These are phyloP conservation scores for Himalopsyche anomala DNA, from an alignment of 2,888 invertebrate species.

Conservation along the genomic window DNA sequence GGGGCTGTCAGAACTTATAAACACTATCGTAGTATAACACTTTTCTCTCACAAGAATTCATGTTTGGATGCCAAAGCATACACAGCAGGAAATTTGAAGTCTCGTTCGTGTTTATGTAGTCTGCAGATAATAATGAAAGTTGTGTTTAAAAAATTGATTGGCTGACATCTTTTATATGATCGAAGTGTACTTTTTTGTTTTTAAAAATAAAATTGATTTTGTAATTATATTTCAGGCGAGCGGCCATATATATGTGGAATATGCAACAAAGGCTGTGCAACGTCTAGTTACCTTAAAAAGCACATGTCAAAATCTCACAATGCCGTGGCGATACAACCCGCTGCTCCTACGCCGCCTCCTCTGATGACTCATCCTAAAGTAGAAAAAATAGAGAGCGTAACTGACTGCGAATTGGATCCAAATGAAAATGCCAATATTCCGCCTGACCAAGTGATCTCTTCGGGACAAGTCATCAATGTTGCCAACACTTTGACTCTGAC, in stretches of 20 bases:
- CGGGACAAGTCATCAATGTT: conserved; percentile 67
- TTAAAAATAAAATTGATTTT: background rate
- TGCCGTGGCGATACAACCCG: background rate
- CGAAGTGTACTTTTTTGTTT: too few species aligned
- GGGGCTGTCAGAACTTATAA: too few species aligned
- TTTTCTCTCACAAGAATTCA: too few species aligned
- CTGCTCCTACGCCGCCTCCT: background rate
- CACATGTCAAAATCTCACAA: conserved; percentile 67
- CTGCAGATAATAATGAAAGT: too few species aligned
- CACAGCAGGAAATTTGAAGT: too few species aligned
- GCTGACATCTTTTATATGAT: too few species aligned
- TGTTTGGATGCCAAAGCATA: too few species aligned
- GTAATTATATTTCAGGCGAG: conserved; percentile 69
- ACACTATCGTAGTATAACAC: too few species aligned
- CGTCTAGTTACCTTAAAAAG: conserved; percentile 70
- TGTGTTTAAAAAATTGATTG: too few species aligned
- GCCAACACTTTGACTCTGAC: conserved; percentile 63
- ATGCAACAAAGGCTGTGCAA: conserved; percentile 71
- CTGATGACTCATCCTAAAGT: conserved; percentile 17
- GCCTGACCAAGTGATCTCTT: conserved; percentile 60
- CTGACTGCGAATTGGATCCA: background rate
- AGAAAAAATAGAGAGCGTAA: conserved; percentile 5
- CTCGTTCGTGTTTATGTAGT: too few species aligned
- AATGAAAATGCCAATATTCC: conserved; percentile 14
- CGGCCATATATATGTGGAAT: conserved; percentile 76